Evolutionary conservation across 2,888 invertebrate species (phyloP).

Genomic region (Leucophenga montana): DNA sequence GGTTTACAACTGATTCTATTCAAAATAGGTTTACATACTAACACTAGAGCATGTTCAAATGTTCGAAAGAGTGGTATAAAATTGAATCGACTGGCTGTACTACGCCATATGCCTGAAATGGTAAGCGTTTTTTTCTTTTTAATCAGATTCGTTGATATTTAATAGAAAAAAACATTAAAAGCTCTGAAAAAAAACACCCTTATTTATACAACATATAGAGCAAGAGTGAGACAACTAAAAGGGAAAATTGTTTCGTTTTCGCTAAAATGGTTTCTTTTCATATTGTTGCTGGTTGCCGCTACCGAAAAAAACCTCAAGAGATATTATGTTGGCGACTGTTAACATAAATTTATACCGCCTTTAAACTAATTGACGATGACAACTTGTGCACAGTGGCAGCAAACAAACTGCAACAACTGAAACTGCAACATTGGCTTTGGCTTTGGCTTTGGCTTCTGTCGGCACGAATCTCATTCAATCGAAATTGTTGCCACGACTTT

Average conservation of each 20-base stretch:
- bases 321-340: slow-evolving; percentile 54
- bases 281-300: slow-evolving; percentile 10
- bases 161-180: too few species aligned
- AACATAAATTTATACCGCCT: slow-evolving; percentile 60
- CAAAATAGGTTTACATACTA: too few species aligned
- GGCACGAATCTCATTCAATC: slow-evolving; percentile 35
- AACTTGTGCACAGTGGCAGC: slow-evolving; percentile 45
- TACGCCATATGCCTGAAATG: too few species aligned
- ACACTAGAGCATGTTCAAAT: too few species aligned
- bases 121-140: too few species aligned
- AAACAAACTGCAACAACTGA: slow-evolving; percentile 27
- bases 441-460: slow-evolving; percentile 32
- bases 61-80: too few species aligned
- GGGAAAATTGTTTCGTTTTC: slow-evolving; percentile 52
- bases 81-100: too few species aligned
- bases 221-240: slow-evolving; percentile 41
- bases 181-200: too few species aligned
- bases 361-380: slow-evolving; percentile 61
- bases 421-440: slow-evolving; percentile 43
- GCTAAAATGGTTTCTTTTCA: slow-evolving; percentile 27
- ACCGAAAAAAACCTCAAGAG: slow-evolving; percentile 33
- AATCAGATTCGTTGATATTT: too few species aligned
- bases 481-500: slow-evolving; percentile 36
- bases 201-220: slow-evolving; percentile 3
- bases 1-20: too few species aligned